Conservation (phyloP, 2,888 invertebrate genomes). For the Trachelus troglodyta region DNA sequence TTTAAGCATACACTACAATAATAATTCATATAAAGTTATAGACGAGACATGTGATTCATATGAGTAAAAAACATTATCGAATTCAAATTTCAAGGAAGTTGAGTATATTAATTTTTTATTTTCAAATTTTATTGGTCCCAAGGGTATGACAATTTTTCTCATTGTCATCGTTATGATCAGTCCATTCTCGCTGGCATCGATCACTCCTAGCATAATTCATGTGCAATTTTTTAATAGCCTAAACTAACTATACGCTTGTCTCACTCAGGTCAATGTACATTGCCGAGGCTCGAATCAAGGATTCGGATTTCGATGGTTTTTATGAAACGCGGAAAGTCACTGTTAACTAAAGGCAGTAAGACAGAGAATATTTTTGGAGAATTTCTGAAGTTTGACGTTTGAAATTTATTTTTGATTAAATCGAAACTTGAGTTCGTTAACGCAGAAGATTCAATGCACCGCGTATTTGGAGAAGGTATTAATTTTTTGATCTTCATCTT, state of each 20-base stretch:
- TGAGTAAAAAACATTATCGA: not conserved
- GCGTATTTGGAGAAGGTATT: not conserved
- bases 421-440: not conserved
- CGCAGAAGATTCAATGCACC: not conserved
- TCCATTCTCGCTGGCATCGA: not conserved
- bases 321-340: not conserved
- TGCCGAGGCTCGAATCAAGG: constrained; percentile 25
- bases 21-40: not conserved
- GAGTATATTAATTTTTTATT: not conserved
- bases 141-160: not conserved
- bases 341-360: not conserved
- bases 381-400: not conserved
- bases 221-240: not conserved
- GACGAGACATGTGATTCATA: not conserved
- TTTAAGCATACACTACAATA: not conserved
- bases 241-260: not conserved
- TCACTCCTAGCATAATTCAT: not conserved
- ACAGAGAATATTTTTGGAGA: not conserved
- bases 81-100: not conserved
- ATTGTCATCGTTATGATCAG: not conserved
- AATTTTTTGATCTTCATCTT: not conserved
- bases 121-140: not conserved
- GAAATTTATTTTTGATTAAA: not conserved
- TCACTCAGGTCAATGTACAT: constrained; percentile 21
- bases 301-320: not conserved